Evolutionary conservation across 2,888 invertebrate species (phyloP).

Genomic region (Pyralis farinalis): DNA sequence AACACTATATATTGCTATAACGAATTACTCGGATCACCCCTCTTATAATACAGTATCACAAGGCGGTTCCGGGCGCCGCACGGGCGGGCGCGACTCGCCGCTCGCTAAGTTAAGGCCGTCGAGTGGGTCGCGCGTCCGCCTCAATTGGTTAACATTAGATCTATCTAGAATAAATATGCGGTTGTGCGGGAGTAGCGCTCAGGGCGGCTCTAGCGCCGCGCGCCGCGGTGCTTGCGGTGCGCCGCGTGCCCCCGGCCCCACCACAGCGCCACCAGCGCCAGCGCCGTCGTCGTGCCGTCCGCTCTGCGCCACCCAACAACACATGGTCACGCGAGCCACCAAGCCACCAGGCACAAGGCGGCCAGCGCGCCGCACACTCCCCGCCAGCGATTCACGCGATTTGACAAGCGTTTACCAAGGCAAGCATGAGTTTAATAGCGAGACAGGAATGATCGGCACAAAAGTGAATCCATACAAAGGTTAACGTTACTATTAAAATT

Average conservation of each 20-base stretch:
- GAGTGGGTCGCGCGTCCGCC: constrained; percentile 53
- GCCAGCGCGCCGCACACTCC: background rate
- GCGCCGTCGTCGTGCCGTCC: constrained; percentile 44
- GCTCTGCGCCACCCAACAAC: constrained; percentile 36
- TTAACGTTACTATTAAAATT: no score
- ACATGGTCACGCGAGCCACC: constrained; percentile 6
- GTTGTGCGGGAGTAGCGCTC: constrained; percentile 39
- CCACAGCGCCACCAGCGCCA: constrained; percentile 63
- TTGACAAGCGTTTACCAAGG: no score
- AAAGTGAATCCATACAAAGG: no score
- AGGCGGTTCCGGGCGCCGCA: constrained; percentile 43
- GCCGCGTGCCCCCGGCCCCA: constrained; percentile 56
- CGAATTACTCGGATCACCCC: constrained; percentile 21
- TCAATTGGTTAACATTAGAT: constrained; percentile 75
- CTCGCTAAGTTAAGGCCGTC: constrained; percentile 54
- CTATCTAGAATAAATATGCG: constrained; percentile 76
- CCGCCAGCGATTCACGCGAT: no score
- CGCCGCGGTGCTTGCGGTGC: constrained; percentile 80
- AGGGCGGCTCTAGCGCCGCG: constrained; percentile 79
- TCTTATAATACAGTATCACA: constrained; percentile 34
- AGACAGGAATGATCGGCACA: no score
- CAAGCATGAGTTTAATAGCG: no score
- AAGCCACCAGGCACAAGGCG: background rate
- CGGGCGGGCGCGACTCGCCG: constrained; percentile 44
- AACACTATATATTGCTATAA: constrained; percentile 24